A percentile compares a stretch with the other conserved stretches of the same genome.
These are phyloP conservation scores for Cariama cristata DNA, from an alignment of 2,113 vertebrate species.

Conservation along the genomic window DNA sequence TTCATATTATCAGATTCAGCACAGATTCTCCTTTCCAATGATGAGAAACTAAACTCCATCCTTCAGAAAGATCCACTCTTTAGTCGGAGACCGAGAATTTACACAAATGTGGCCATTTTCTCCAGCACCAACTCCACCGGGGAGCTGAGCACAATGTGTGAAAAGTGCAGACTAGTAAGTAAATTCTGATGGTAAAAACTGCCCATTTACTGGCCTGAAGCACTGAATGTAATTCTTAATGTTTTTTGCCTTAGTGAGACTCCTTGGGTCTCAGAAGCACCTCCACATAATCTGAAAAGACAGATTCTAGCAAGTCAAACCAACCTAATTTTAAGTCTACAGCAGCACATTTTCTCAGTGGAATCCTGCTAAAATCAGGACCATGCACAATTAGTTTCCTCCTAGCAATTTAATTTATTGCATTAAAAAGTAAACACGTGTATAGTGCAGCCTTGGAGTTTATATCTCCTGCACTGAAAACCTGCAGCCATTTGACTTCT, in stretches of 20 bases:
- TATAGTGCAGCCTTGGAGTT: background rate
- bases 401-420: background rate
- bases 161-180: background rate
- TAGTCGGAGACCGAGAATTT: background rate
- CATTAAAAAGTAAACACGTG: background rate
- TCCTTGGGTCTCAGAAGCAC: background rate
- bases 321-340: background rate
- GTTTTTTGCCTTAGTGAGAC: background rate
- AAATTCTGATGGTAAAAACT: background rate
- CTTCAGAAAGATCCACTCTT: background rate
- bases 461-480: background rate
- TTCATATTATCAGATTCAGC: background rate
- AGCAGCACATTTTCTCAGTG: background rate
- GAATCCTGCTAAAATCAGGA: conserved; percentile 29
- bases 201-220: background rate
- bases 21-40: background rate
- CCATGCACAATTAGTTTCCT: background rate
- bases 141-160: background rate
- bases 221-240: background rate
- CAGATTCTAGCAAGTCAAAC: conserved; percentile 3
- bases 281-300: conserved; percentile 12
- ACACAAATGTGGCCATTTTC: background rate
- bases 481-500: background rate
- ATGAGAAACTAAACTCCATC: background rate
- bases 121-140: background rate